phyloP scores from a whole-genome alignment of 2,113 vertebrate species.

The Taurulus bubalis region DNA sequence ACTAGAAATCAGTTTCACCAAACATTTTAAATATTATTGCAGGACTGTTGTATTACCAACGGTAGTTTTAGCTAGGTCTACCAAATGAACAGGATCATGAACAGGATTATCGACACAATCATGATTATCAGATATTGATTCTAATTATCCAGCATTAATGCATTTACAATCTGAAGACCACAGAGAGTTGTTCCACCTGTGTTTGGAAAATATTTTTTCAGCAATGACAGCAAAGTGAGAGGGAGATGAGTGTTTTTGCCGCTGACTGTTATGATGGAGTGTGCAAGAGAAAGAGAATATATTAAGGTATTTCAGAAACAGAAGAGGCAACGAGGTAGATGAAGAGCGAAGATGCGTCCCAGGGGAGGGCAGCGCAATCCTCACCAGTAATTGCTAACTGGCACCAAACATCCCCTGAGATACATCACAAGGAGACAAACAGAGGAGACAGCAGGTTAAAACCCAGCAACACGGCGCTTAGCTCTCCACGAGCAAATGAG shows the following conservation, averaged over 20 bases:
- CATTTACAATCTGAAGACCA: constrained; percentile 3
- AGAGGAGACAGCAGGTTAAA: constrained; percentile 68
- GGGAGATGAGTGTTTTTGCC: constrained; percentile 10
- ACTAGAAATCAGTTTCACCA: too few species aligned
- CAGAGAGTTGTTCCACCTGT: constrained; percentile 14
- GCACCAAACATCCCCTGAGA: constrained; percentile 61
- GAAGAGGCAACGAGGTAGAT: constrained; percentile 30
- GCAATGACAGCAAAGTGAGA: constrained; percentile 11
- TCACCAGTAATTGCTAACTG: constrained; percentile 70
- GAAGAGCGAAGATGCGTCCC: constrained; percentile 47
- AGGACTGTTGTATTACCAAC: too few species aligned
- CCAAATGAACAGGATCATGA: too few species aligned
- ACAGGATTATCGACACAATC: neutral
- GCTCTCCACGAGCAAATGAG: constrained; percentile 66
- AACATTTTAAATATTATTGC: too few species aligned
- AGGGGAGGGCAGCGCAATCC: constrained; percentile 52
- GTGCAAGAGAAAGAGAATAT: constrained; percentile 25
- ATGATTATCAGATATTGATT: neutral
- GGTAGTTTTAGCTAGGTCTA: too few species aligned
- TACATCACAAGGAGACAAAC: constrained; percentile 65
- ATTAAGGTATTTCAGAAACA: constrained; percentile 37
- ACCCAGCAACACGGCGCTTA: constrained; percentile 41
- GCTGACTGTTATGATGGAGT: constrained; percentile 23
- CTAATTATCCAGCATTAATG: neutral
- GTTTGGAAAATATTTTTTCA: neutral